These are phyloP conservation scores for Gadus chalcogrammus DNA, from an alignment of 2,113 vertebrate genomes.

Conservation along the genomic window DNA sequence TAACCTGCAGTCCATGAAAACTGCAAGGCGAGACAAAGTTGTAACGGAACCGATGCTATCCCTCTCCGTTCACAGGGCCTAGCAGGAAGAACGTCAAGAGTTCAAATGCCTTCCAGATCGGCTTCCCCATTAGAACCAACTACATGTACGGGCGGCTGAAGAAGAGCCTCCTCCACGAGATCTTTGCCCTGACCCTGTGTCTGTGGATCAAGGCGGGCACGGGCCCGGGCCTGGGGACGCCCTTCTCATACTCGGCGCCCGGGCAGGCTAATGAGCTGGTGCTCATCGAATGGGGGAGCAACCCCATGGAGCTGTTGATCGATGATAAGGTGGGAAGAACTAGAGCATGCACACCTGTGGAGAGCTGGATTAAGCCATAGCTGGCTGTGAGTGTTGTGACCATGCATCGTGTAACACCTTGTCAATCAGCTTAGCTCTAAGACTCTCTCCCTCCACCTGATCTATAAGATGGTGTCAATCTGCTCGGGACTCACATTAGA, in stretches of 20 bases:
- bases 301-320: constrained; percentile 74
- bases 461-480: not conserved
- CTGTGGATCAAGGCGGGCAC: constrained; percentile 70
- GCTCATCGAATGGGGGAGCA: constrained; percentile 78
- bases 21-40: not conserved
- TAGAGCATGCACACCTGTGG: no score
- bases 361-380: not conserved
- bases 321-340: constrained; percentile 67
- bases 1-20: not conserved
- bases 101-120: constrained; percentile 68
- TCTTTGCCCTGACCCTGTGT: constrained; percentile 76
- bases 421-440: not conserved
- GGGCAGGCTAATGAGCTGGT: constrained; percentile 78
- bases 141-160: constrained; percentile 76
- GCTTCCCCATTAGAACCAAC: constrained; percentile 76
- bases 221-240: constrained; percentile 67
- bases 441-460: constrained; percentile 3
- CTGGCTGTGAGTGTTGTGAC: not conserved
- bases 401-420: not conserved
- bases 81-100: constrained; percentile 44
- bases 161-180: constrained; percentile 69
- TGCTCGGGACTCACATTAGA: not conserved
- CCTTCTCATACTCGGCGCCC: constrained; percentile 75
- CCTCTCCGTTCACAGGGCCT: constrained; percentile 45
- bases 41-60: not conserved